Base-by-base conservation (phyloP, 1,140 invertebrate species). In the Popillia japonica region DNA sequence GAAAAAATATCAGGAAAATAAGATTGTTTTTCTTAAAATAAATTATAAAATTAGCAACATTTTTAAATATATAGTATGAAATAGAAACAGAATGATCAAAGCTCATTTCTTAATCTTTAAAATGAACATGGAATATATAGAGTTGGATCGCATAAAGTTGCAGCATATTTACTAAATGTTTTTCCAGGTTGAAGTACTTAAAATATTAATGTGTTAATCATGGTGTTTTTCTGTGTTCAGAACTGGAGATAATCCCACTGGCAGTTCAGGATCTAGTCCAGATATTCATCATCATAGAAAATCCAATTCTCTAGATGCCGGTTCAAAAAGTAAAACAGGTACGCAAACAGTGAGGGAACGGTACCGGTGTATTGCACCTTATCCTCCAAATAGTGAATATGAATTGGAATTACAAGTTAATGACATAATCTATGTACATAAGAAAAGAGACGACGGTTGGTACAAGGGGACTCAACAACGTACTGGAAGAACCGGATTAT, bases 401-500 rank as follows among this genome's bases (percentile, higher is more conserved):
- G 96, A 98, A 86, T 83, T 98, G 79, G 95, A 97, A 84, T 88
- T 98, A 0, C 93, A 94, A 80, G 91, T 97, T 17, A 96, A 96
- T 23, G 97, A 98, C 84, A 93, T 98, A 74, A 95, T 98, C 76
- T 93, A 95, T 82, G 96, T 98, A 3, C 94, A 96, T 84, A 95
- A 95, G 81, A 98, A 97, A 86, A 91, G 96, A 44, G 96, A 97
- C 27, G 96, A 98, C 84, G 97, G 97, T 11, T 98, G 96, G 96
- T 98, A 95, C 85, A 98, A 98, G 86, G 97, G 96, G 6, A 97
- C 95, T 0, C 91, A 95, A 81, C 93, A 96, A 83, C 90, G 96
- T 68, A 97, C 95, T 2, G 96, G 96, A 14, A 93, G 95, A 81
- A 96, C 95, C 1, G 97, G 97, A 6, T 89, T 98, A 2, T 98